Conservation (phyloP, 2,888 invertebrate species). For the Drosophila phalerata region DNA sequence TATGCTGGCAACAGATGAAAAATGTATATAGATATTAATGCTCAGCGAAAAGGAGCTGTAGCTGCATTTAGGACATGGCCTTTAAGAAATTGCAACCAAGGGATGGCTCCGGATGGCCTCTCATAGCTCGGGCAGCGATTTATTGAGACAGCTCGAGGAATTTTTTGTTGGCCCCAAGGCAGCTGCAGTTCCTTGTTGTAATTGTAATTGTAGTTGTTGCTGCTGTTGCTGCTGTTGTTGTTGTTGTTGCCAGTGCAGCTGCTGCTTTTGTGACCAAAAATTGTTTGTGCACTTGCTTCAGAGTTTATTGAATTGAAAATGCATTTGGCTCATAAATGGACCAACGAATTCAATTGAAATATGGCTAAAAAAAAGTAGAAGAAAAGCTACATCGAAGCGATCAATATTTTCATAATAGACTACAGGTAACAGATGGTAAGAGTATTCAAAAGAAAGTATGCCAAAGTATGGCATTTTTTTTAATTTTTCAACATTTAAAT, state of each 20-base stretch:
- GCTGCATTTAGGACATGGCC: slow-evolving; percentile 59
- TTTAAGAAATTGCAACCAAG: slow-evolving; percentile 61
- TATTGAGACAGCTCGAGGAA: slow-evolving; percentile 55
- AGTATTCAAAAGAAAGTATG: slow-evolving; percentile 11
- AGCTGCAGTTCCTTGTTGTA: slow-evolving; percentile 3
- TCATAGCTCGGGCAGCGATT: slow-evolving; percentile 47
- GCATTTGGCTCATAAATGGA: slow-evolving; percentile 58
- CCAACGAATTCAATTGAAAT: slow-evolving; percentile 55
- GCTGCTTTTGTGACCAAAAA: slow-evolving; percentile 56
- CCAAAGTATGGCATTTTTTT: too few relatives aligned
- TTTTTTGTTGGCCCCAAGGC: slow-evolving; percentile 16
- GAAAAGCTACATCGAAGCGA: slow-evolving; percentile 22
- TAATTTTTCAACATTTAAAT: too few relatives aligned
- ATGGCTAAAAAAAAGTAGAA: slow-evolving; percentile 1
- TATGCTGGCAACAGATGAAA: slow-evolving; percentile 53
- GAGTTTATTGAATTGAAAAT: slow-evolving; percentile 64
- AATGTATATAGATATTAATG: slow-evolving; percentile 71
- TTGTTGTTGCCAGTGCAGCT: slow-evolving; percentile 28
- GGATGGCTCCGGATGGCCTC: slow-evolving; percentile 7
- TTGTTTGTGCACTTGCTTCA: slow-evolving; percentile 42
- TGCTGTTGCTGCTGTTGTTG: slow-evolving; percentile 4
- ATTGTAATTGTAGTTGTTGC: slow-evolving; percentile 4
- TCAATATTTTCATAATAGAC: slow-evolving; percentile 46
- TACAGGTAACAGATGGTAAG: slow-evolving; percentile 34
- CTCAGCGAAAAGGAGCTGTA: slow-evolving; percentile 44